phyloP scores from a whole-genome alignment of 2,888 invertebrate species.

The Tyria jacobaeae region DNA sequence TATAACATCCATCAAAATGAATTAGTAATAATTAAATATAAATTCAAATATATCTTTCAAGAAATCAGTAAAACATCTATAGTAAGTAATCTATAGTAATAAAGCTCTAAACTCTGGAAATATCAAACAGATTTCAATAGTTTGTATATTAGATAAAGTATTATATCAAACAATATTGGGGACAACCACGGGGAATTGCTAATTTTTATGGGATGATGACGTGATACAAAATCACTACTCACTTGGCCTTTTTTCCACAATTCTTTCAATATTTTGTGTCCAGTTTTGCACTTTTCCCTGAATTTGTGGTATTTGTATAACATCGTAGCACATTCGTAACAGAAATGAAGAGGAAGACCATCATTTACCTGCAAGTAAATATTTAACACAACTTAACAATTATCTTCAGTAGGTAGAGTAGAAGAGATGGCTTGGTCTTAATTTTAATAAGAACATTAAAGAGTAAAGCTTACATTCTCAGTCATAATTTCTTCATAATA shows the following conservation, averaged over 20 bases:
- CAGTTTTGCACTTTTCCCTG: constrained; percentile 69
- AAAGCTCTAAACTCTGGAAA: too few species aligned
- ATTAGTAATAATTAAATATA: too few species aligned
- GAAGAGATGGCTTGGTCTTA: background rate
- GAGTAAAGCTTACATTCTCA: constrained; percentile 56
- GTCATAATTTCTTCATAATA: constrained; percentile 72
- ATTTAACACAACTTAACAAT: background rate
- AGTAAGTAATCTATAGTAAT: too few species aligned
- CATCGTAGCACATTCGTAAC: constrained; percentile 69
- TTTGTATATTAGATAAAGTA: too few species aligned
- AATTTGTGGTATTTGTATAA: constrained; percentile 72
- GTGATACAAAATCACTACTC: constrained; percentile 21
- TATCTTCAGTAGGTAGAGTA: background rate
- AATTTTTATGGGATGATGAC: too few species aligned
- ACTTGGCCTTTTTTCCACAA: constrained; percentile 58
- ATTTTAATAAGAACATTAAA: background rate
- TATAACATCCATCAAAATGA: too few species aligned
- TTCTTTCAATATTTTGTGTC: constrained; percentile 58
- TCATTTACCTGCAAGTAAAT: constrained; percentile 52
- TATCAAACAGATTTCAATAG: too few species aligned
- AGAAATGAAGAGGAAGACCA: constrained; percentile 66
- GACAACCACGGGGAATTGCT: too few species aligned
- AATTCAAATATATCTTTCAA: too few species aligned
- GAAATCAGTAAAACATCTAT: too few species aligned
- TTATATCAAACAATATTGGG: too few species aligned